Base-by-base conservation (phyloP, 2,888 invertebrate genomes). In the Ectemnius cavifrons region DNA sequence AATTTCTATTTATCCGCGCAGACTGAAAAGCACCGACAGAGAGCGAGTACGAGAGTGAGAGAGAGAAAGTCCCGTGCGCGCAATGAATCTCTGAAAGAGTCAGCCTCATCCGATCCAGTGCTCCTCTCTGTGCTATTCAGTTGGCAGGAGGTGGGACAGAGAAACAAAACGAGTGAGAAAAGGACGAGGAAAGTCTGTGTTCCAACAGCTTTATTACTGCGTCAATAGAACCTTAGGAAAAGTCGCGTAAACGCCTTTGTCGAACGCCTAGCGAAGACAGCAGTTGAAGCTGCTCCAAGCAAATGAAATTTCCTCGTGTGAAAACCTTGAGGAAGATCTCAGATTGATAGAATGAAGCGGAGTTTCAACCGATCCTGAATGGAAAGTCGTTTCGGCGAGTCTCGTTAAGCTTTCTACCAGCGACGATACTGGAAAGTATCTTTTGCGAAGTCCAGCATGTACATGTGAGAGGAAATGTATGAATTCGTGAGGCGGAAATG, bases 1-100 rank as follows among this genome's bases (percentile, higher is more conserved):
- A 80, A 80, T 71, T 71, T 80, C 71, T 81, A 71, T 80, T 81
- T 80, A 73, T 75, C 69, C 73, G 67, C 56, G 47, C 60, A 63
- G 63, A 75, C 63, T 77, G 77, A 58, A 60, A 37, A 69, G 69
- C 67, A 57, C 61, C 62, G 46, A 20, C 59, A 52, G 52, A 49
- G 18, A 14, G 52, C 49, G 20, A 20, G n/a, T n/a, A n/a, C n/a
- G n/a, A n/a, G n/a, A n/a, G n/a, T n/a, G n/a, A 20, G 20, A 2
- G 20, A 20, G 20, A 20, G 37, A 37, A 11, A 6, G 37, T 37
- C 37, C 37, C 37, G 37, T 37, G 37, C 66, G 52, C 16, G 14
- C n/a, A 52, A 52, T 52, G 52, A 52, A 52, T 52, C 52, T 4
- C 52, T 52, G 52, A 52, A 52, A 52, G 16, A 52, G 52, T 65